Conservation (phyloP, 2,797 vertebrate genomes). For the Acipenser oxyrinchus region DNA sequence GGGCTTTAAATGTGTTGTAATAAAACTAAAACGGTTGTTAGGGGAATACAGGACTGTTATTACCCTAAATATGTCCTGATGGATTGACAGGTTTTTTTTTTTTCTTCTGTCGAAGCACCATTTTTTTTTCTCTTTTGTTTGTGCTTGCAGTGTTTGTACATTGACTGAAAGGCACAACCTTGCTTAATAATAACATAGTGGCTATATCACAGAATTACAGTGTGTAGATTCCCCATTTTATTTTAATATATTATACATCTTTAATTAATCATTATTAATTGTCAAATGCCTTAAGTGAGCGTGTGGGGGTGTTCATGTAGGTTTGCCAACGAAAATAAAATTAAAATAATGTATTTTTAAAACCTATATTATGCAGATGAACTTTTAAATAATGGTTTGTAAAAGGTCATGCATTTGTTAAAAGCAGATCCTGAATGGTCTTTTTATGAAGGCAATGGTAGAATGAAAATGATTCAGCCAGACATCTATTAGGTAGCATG, state of each 20-base stretch:
- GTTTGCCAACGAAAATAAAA: constrained; percentile 25
- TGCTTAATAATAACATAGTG: too few relatives aligned
- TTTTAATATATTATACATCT: too few relatives aligned
- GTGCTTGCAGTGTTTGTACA: neutral
- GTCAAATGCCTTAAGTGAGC: too few relatives aligned
- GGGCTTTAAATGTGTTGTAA: constrained; percentile 24
- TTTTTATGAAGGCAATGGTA: constrained; percentile 35
- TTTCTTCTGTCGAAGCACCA: neutral
- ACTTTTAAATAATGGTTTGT: neutral
- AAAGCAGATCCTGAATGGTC: constrained; percentile 47
- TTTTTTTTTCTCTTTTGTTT: neutral
- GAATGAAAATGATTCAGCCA: constrained; percentile 49
- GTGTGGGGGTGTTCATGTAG: constrained; percentile 16
- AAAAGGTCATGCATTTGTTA: constrained; percentile 17
- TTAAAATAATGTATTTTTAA: constrained; percentile 19
- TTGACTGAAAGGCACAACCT: neutral
- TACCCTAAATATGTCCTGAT: constrained; percentile 19
- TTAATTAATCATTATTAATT: too few relatives aligned
- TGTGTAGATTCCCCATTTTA: too few relatives aligned
- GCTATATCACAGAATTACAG: too few relatives aligned
- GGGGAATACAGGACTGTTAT: constrained; percentile 9
- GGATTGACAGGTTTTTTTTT: constrained; percentile 9
- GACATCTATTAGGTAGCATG: constrained; percentile 53
- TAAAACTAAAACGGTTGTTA: constrained; percentile 32
- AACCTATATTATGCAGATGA: neutral